Percentiles rank a stretch among this genome's conserved stretches.
phyloP scores from a whole-genome alignment of 2,888 invertebrate species.

The Holacanthella duospinosa region DNA sequence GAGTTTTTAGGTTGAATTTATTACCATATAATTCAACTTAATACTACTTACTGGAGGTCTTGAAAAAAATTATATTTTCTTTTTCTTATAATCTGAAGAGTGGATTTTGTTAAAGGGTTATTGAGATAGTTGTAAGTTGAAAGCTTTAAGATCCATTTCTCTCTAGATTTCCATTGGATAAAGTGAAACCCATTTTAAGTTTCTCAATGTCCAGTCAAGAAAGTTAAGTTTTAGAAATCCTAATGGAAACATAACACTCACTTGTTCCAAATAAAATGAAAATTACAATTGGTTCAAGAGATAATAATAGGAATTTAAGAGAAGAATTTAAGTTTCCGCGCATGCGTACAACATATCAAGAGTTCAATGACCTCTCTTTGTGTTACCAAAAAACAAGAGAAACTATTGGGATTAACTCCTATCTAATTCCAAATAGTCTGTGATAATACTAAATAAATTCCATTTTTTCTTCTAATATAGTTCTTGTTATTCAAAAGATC shows the following conservation, averaged over 20 bases:
- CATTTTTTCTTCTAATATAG: too few relatives aligned
- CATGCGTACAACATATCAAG: too few relatives aligned
- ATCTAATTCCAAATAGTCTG: too few relatives aligned
- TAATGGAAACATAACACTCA: neutral
- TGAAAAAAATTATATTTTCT: neutral
- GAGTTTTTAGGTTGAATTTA: neutral
- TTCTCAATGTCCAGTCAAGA: neutral
- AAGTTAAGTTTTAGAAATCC: neutral
- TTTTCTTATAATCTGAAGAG: neutral
- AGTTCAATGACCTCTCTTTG: too few relatives aligned
- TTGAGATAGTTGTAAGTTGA: neutral
- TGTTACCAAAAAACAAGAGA: too few relatives aligned
- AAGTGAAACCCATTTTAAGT: neutral
- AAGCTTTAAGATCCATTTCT: constrained; percentile 3
- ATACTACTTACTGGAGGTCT: neutral
- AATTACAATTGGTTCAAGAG: too few relatives aligned
- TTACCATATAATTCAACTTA: neutral
- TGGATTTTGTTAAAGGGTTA: neutral
- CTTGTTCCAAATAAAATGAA: too few relatives aligned
- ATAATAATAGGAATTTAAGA: too few relatives aligned
- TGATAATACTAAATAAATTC: too few relatives aligned
- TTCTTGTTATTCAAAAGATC: too few relatives aligned
- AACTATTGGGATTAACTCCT: too few relatives aligned
- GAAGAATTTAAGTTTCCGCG: too few relatives aligned
- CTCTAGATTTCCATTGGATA: neutral